Evolutionary conservation across 2,888 invertebrate genomes (phyloP).

Genomic region (Oeneis ivallda): DNA sequence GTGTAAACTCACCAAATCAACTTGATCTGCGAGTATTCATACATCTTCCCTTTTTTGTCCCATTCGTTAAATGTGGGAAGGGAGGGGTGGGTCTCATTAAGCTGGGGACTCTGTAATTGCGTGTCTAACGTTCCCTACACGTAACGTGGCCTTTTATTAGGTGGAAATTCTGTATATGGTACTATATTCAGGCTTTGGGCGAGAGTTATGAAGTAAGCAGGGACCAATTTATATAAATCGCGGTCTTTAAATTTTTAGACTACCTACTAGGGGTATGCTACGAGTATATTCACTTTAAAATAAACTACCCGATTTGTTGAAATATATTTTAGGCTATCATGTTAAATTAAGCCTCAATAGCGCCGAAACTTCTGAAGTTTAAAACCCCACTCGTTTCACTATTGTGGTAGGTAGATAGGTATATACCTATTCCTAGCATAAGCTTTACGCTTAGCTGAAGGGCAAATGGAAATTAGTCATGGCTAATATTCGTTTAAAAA

Average conservation of each 20-base stretch:
- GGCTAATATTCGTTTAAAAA: neutral
- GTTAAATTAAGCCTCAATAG: no score
- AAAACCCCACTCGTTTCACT: no score
- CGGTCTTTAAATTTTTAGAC: neutral
- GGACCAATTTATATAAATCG: neutral
- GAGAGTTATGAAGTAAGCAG: slow-evolving; percentile 62
- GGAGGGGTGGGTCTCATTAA: slow-evolving; percentile 59
- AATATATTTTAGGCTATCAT: no score
- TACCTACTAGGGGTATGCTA: no score
- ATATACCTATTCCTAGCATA: no score
- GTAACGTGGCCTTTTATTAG: slow-evolving; percentile 80
- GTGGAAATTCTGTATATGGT: slow-evolving; percentile 78
- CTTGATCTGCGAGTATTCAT: slow-evolving; percentile 59
- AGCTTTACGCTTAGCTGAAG: no score
- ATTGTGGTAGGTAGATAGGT: no score
- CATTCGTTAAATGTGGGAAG: slow-evolving; percentile 49
- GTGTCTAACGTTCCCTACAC: slow-evolving; percentile 77
- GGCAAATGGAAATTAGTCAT: no score
- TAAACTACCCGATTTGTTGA: no score
- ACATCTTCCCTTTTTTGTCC: slow-evolving; percentile 57
- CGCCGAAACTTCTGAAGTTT: no score
- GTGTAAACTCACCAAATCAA: slow-evolving; percentile 60
- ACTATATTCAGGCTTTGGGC: slow-evolving; percentile 60
- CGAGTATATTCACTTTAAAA: no score
- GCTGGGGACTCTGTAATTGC: slow-evolving; percentile 72